phyloP scores from a whole-genome alignment of 1,140 invertebrate species.

The Drosophila chauvacae region DNA sequence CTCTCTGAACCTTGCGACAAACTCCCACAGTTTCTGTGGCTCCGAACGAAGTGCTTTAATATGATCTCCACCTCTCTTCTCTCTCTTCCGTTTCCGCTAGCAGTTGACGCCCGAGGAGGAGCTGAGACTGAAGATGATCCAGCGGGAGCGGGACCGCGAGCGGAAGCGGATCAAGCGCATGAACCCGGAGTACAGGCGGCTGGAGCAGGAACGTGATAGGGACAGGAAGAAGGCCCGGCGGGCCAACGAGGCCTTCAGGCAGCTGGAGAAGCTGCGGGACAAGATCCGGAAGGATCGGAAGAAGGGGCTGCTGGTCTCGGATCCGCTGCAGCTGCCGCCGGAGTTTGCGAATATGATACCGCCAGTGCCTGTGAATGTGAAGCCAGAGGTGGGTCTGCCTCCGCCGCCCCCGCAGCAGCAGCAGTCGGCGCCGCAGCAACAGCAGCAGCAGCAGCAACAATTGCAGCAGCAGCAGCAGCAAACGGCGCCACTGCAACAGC shows the following conservation, averaged over 20 bases:
- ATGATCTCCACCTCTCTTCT: constrained; percentile 49
- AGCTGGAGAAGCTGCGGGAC: constrained; percentile 79
- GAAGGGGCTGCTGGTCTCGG: constrained; percentile 72
- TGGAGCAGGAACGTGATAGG: constrained; percentile 81
- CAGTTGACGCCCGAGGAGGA: constrained; percentile 82
- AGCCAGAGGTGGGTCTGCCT: constrained; percentile 75
- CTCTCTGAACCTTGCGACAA: constrained; percentile 46
- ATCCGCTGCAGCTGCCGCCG: constrained; percentile 68
- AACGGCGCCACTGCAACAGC: constrained; percentile 53
- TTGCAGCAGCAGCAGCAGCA: constrained; percentile 48
- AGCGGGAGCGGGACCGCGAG: constrained; percentile 78
- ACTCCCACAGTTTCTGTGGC: constrained; percentile 37
- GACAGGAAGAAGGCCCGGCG: constrained; percentile 77
- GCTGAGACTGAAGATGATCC: constrained; percentile 76
- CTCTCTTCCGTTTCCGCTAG: constrained; percentile 26
- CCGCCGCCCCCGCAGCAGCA: constrained; percentile 54
- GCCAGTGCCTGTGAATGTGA: constrained; percentile 71
- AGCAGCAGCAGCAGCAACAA: constrained; percentile 50
- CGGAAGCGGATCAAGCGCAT: constrained; percentile 78
- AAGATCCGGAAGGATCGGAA: constrained; percentile 83
- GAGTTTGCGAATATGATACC: constrained; percentile 73
- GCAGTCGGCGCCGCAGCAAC: constrained; percentile 32
- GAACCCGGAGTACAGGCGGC: constrained; percentile 76
- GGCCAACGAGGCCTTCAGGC: constrained; percentile 79
- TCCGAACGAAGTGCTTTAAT: constrained; percentile 70